These are phyloP conservation scores for Drosophila simulans DNA, from an alignment of 1,140 invertebrate genomes.

Conservation along the genomic window DNA sequence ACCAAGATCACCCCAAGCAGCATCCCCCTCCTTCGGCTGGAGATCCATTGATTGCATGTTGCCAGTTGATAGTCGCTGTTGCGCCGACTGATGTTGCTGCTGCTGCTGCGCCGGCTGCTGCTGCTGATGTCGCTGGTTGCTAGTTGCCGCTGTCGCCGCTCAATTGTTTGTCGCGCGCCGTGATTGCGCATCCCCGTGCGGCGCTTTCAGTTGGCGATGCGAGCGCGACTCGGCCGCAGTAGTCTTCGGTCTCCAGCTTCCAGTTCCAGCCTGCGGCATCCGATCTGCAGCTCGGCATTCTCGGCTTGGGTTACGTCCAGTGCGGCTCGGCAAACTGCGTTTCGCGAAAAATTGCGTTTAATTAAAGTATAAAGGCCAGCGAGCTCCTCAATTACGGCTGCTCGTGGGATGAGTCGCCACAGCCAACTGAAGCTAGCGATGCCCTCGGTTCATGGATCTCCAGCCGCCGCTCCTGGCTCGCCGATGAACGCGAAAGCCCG, in stretches of 20 bases:
- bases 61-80: constrained; percentile 21
- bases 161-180: constrained; percentile 77
- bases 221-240: constrained; percentile 68
- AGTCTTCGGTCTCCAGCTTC: constrained; percentile 17
- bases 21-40: not conserved
- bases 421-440: constrained; percentile 62
- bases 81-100: constrained; percentile 2
- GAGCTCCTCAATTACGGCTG: constrained; percentile 50
- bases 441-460: constrained; percentile 62
- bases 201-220: constrained; percentile 67
- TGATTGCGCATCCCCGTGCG: constrained; percentile 66
- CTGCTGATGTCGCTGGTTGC: constrained; percentile 15
- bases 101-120: constrained; percentile 8
- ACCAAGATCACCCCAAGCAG: not conserved
- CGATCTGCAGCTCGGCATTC: constrained; percentile 36
- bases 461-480: not conserved
- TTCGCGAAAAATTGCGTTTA: constrained; percentile 74
- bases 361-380: constrained; percentile 77
- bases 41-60: constrained; percentile 39
- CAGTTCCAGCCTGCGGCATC: not conserved
- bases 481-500: not conserved
- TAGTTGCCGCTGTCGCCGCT: constrained; percentile 44
- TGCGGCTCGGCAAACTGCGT: constrained; percentile 63
- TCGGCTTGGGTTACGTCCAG: constrained; percentile 36
- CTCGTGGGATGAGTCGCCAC: constrained; percentile 65